Conservation (phyloP, 2,797 vertebrate species). For the Hypotaenidia okinawae region DNA sequence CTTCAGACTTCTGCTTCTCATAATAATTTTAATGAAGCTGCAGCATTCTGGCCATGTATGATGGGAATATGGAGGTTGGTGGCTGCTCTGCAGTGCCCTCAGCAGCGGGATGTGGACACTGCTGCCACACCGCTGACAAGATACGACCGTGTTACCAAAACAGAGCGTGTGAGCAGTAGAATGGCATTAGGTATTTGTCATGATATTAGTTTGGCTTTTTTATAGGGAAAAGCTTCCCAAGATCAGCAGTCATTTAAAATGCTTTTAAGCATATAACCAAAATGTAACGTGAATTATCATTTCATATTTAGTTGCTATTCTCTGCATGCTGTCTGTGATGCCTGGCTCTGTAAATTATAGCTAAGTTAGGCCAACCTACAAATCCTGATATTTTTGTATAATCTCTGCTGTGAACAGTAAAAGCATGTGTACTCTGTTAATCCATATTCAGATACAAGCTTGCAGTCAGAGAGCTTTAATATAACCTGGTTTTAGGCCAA, state of each 20-base stretch:
- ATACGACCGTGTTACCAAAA: background rate
- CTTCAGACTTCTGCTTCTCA: constrained; percentile 31
- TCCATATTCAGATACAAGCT: constrained; percentile 14
- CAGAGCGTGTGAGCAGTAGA: background rate
- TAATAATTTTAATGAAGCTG: constrained; percentile 55
- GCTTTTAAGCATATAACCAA: constrained; percentile 51
- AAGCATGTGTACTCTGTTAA: constrained; percentile 53
- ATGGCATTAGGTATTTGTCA: background rate
- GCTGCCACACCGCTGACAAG: background rate
- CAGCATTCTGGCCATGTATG: background rate
- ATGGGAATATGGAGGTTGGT: constrained; percentile 13
- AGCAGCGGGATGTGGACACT: background rate
- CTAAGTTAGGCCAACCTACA: constrained; percentile 32
- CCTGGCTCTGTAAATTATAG: constrained; percentile 59
- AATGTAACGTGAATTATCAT: constrained; percentile 47
- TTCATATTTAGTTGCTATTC: constrained; percentile 61
- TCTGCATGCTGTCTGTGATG: constrained; percentile 56
- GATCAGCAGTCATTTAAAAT: constrained; percentile 54
- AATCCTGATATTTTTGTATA: constrained; percentile 39
- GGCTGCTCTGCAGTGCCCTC: constrained; percentile 13
- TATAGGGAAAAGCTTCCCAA: constrained; percentile 30
- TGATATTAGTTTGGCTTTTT: constrained; percentile 14
- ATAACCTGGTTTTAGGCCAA: constrained; percentile 28
- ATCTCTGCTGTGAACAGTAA: constrained; percentile 57
- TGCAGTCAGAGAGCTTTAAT: background rate